These are phyloP conservation scores for Microcebus griseorufus DNA, from an alignment of 2,113 vertebrate genomes.

Conservation along the genomic window DNA sequence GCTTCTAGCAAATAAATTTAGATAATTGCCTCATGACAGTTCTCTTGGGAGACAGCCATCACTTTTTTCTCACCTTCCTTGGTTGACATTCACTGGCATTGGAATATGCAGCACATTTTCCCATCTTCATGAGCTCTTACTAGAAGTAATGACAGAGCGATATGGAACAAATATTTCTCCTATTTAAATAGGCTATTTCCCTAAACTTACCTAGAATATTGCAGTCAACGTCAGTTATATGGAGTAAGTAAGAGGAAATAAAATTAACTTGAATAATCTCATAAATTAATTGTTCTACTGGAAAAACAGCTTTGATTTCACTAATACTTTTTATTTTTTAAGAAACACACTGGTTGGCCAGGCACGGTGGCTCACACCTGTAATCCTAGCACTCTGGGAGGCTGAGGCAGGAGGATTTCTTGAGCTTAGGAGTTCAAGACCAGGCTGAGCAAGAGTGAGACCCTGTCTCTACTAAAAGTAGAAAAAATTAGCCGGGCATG, in stretches of 20 bases:
- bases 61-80: not conserved
- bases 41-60: not conserved
- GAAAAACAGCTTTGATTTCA: constrained; percentile 34
- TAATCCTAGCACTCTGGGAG: too few species aligned
- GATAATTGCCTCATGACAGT: not conserved
- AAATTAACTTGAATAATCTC: constrained; percentile 48
- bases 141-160: not conserved
- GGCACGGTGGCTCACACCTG: too few species aligned
- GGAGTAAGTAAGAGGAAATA: constrained; percentile 38
- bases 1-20: constrained; percentile 43
- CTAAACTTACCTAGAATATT: not conserved
- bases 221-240: not conserved
- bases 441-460: too few species aligned
- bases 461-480: too few species aligned
- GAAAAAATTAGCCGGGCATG: too few species aligned
- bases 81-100: not conserved
- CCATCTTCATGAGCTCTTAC: not conserved
- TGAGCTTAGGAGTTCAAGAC: too few species aligned
- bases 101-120: not conserved
- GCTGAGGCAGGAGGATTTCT: too few species aligned
- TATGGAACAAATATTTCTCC: not conserved
- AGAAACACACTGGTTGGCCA: not conserved
- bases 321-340: constrained; percentile 19
- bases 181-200: not conserved
- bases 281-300: constrained; percentile 41